Conservation (phyloP, 2,797 vertebrate genomes). For the Anguilla marmorata region DNA sequence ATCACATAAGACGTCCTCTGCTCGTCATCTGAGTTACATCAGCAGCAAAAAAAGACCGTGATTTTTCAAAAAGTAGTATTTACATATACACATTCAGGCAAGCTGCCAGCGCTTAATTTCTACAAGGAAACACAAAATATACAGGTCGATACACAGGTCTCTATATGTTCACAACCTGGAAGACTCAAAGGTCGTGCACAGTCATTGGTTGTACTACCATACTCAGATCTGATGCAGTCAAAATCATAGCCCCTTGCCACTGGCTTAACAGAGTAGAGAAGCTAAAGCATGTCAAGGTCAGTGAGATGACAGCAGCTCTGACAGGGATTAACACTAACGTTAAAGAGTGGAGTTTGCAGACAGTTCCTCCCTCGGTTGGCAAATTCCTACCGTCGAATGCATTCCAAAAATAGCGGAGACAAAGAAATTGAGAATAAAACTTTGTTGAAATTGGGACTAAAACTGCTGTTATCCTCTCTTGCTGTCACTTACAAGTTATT, state of each 20-base stretch:
- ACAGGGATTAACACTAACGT: background rate
- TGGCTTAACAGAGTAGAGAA: background rate
- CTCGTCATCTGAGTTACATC: background rate
- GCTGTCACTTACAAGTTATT: no score
- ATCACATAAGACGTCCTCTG: background rate
- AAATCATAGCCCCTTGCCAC: background rate
- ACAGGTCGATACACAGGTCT: no score
- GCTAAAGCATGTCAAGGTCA: background rate
- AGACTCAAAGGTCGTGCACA: background rate
- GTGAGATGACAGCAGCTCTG: background rate
- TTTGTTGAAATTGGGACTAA: no score
- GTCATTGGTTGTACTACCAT: background rate
- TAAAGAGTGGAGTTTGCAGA: background rate
- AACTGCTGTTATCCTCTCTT: no score
- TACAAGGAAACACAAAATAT: no score
- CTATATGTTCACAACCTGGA: background rate
- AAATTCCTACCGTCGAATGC: background rate
- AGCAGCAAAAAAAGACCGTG: background rate
- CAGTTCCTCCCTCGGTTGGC: background rate
- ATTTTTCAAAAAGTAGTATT: background rate
- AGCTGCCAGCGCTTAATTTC: background rate
- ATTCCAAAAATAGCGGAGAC: no score
- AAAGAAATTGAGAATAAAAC: no score
- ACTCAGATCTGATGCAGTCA: background rate
- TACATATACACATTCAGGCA: background rate